Evolutionary conservation across 2,113 vertebrate genomes (phyloP), one percentile per base, ranked within the genome.

Genomic region (Catharus minimus): DNA sequence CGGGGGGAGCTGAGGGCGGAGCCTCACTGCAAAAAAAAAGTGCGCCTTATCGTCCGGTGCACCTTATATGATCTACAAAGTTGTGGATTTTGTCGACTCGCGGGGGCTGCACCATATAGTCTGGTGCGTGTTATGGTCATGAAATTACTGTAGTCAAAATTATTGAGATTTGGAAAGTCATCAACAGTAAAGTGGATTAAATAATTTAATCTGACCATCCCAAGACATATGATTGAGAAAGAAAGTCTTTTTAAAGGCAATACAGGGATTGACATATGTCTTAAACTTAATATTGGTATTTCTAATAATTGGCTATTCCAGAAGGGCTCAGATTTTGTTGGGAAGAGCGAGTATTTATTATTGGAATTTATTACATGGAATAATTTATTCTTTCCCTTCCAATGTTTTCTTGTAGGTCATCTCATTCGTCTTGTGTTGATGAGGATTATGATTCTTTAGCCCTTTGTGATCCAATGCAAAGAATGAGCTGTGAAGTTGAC

Each of bases 401-500:
- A 60, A 64, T 68, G 71, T 82, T 80, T 80, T 89, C 6, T 57
- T 36, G 49, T 32, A 99, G 98, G 90, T 98, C 97, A 10, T 97
- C 95, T 88, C 98, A 96, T 93, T 98, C 95, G 0, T 98, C 97
- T 32, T 98, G 95, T 32, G 74, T 97, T 49, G 98, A 99, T 36
- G 98, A 99, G 68, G 98, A 97, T 92, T 97, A 97, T 80, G 98
- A 99, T 82, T 98, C 98, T 11, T 95, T 99, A 97, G 99, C 99
- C 26, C 97, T 98, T 88, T 99, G 98, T 89, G 99, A 99, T 94
- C 99, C 99, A 1, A 98, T 99, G 97, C 98, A 98, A 93, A 98
- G 96, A 94, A 96, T 95, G 24, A 99, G 97, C 93, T 99, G 91
- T 77, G 99, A 99, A 88, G 97, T 98, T 89, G 99, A 99, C 96